These are phyloP conservation scores for Caretta caretta DNA, from an alignment of 2,113 vertebrate genomes.

Conservation along the genomic window DNA sequence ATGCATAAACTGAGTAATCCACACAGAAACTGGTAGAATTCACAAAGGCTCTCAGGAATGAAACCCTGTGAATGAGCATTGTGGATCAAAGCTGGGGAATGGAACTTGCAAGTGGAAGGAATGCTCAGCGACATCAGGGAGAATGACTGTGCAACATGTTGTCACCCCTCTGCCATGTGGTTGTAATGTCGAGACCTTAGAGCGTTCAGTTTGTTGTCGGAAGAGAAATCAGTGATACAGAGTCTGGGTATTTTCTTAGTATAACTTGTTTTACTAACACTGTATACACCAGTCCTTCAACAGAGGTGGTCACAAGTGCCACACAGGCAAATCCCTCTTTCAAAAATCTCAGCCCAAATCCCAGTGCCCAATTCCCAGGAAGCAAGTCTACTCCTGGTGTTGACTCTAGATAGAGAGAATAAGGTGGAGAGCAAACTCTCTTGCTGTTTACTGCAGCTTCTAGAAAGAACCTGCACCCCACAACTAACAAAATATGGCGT, in stretches of 20 bases:
- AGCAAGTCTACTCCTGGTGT: neutral
- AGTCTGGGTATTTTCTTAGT: neutral
- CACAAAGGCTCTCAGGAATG: neutral
- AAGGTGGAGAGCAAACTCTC: neutral
- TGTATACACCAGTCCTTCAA: neutral
- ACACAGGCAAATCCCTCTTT: neutral
- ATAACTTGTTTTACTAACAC: neutral
- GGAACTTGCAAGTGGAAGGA: neutral
- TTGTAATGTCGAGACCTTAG: neutral
- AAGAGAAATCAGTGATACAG: neutral
- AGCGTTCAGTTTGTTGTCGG: neutral
- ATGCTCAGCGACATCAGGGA: neutral
- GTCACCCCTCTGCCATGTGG: neutral
- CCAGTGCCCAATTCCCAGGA: fast-evolving
- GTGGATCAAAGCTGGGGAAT: neutral
- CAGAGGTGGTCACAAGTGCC: neutral
- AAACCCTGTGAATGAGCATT: neutral
- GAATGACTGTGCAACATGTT: neutral
- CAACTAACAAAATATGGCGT: neutral
- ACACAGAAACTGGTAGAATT: neutral
- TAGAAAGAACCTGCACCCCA: neutral
- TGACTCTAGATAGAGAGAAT: neutral
- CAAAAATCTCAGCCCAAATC: neutral
- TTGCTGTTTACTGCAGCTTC: neutral
- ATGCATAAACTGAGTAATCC: neutral